These are phyloP conservation scores for Macrobrachium rosenbergii DNA, from an alignment of 1,140 invertebrate species.

Conservation along the genomic window DNA sequence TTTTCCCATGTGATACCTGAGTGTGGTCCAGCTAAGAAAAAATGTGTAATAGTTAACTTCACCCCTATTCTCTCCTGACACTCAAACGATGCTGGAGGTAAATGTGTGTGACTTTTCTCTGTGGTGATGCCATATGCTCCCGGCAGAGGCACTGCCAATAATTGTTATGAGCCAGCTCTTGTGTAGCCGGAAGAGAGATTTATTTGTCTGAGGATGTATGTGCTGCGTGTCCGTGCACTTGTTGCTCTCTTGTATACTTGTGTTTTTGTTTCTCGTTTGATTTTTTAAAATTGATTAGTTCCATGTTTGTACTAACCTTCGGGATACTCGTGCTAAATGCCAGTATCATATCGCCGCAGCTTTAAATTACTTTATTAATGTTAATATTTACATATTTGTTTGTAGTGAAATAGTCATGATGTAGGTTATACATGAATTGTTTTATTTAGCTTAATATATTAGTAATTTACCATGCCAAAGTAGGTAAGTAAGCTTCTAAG, in stretches of 20 bases:
- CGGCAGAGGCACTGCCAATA: slow-evolving; percentile 25
- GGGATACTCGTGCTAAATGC: slow-evolving; percentile 34
- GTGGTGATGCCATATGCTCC: not conserved
- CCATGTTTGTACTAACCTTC: slow-evolving; percentile 52
- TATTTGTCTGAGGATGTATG: slow-evolving; percentile 47
- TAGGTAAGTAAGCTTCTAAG: slow-evolving; percentile 61
- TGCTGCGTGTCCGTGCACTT: slow-evolving; percentile 39
- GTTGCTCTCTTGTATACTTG: slow-evolving; percentile 52
- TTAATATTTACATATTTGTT: slow-evolving; percentile 58
- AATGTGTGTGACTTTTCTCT: too few species aligned
- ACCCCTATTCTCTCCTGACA: too few species aligned
- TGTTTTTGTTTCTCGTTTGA: slow-evolving; percentile 45
- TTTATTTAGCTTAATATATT: slow-evolving; percentile 60
- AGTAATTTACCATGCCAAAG: slow-evolving; percentile 60
- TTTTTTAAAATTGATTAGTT: slow-evolving; percentile 37
- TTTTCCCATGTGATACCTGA: too few species aligned
- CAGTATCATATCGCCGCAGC: slow-evolving; percentile 53
- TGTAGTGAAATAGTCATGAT: slow-evolving; percentile 58
- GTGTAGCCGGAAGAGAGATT: slow-evolving; percentile 36
- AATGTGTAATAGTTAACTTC: too few species aligned
- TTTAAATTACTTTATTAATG: slow-evolving; percentile 59
- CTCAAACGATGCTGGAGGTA: too few species aligned
- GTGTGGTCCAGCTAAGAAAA: too few species aligned
- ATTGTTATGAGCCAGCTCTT: slow-evolving; percentile 34
- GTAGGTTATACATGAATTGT: slow-evolving; percentile 55